These are phyloP conservation scores for Spea hammondii DNA, from an alignment of 2,797 vertebrate genomes.

Conservation along the genomic window DNA sequence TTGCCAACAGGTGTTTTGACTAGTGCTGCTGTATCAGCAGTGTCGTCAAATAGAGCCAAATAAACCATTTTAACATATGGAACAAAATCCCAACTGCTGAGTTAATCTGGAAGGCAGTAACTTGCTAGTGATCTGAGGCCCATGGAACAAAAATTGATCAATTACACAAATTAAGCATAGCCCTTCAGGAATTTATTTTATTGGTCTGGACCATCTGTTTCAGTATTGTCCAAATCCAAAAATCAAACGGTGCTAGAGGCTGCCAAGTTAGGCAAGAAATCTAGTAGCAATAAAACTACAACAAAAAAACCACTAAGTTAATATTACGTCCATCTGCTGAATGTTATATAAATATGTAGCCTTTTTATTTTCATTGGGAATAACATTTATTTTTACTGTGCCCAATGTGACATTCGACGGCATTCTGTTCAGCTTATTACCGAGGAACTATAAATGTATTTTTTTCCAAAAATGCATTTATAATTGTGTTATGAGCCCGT, in stretches of 20 bases:
- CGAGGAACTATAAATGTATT: constrained; percentile 70
- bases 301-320: constrained; percentile 92
- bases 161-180: constrained; percentile 95
- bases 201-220: constrained; percentile 99
- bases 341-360: constrained; percentile 79
- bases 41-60: constrained; percentile 72
- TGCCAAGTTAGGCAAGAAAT: constrained; percentile 91
- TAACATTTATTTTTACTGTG: constrained; percentile 80
- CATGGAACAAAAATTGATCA: constrained; percentile 93
- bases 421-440: constrained; percentile 77
- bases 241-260: constrained; percentile 92
- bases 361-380: constrained; percentile 78
- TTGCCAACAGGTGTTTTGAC: constrained; percentile 87
- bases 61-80: constrained; percentile 92
- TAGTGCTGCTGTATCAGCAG: constrained; percentile 80
- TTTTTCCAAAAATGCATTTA: constrained; percentile 76
- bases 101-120: constrained; percentile 92
- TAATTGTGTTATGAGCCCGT: constrained; percentile 74
- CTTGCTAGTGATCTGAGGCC: constrained; percentile 89
- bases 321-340: constrained; percentile 97
- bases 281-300: constrained; percentile 90
- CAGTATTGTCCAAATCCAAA: constrained; percentile 99
- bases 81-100: constrained; percentile 86
- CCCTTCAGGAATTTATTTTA: constrained; percentile 99
- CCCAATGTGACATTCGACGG: constrained; percentile 80